Conservation (phyloP, 2,888 invertebrate genomes). For the Argynnis bischoffii region DNA sequence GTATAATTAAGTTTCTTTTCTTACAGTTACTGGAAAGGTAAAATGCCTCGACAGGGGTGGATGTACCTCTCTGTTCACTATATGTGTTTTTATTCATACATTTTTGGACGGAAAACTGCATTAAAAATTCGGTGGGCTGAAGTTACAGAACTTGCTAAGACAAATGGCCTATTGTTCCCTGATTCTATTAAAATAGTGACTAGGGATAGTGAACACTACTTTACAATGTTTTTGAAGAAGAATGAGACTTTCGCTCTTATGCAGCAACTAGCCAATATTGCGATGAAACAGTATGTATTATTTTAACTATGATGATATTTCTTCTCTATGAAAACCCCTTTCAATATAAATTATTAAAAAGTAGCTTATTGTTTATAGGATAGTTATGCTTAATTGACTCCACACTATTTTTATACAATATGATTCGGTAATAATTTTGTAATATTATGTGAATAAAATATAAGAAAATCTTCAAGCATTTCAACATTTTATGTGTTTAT, state of each 20-base stretch:
- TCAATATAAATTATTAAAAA: no score
- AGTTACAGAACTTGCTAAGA: slow-evolving; percentile 90
- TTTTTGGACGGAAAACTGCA: slow-evolving; percentile 95
- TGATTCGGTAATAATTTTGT: no score
- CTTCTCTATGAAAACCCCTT: no score
- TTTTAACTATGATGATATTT: slow-evolving; percentile 1
- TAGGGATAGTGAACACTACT: slow-evolving; percentile 92
- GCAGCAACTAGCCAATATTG: slow-evolving; percentile 97
- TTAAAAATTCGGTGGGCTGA: slow-evolving; percentile 95
- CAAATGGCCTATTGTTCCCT: slow-evolving; percentile 89
- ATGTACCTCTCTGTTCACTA: slow-evolving; percentile 98
- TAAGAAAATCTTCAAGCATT: no score
- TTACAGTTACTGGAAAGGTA: slow-evolving; percentile 95
- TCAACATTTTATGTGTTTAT: no score
- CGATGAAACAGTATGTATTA: slow-evolving; percentile 91
- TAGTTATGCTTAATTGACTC: no score
- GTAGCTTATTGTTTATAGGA: no score
- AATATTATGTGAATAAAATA: no score
- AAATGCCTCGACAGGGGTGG: slow-evolving; percentile 97
- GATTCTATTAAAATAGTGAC: slow-evolving; percentile 94
- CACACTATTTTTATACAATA: no score
- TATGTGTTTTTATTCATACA: slow-evolving; percentile 97
- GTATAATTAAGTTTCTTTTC: not conserved
- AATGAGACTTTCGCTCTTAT: slow-evolving; percentile 95
- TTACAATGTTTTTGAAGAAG: slow-evolving; percentile 94